Percentiles rank a stretch among this genome's conserved stretches.
Conservation (phyloP, 2,797 vertebrate species). For the Lindbergichthys nudifrons region DNA sequence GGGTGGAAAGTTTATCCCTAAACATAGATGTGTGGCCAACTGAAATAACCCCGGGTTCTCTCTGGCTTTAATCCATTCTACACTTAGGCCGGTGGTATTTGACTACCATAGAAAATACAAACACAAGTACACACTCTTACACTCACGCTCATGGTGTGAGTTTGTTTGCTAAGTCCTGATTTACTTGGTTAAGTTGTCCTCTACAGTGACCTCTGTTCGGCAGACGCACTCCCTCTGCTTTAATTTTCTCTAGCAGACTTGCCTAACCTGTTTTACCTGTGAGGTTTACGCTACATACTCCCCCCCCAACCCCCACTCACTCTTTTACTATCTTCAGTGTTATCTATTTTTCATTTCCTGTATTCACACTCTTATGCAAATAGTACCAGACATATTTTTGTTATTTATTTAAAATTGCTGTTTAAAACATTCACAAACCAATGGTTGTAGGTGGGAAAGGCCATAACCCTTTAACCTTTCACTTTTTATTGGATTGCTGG, state of each 20-base stretch:
- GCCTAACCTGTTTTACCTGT: slow-evolving; percentile 76
- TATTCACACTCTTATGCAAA: slow-evolving; percentile 24
- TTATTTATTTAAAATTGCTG: neutral
- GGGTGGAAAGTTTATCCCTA: slow-evolving; percentile 79
- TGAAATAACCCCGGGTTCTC: slow-evolving; percentile 64
- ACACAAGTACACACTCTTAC: slow-evolving; percentile 22
- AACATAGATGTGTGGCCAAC: slow-evolving; percentile 73
- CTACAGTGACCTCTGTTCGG: slow-evolving; percentile 74
- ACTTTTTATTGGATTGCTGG: slow-evolving; percentile 51
- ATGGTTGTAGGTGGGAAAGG: slow-evolving; percentile 34
- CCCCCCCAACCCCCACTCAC: slow-evolving; percentile 43
- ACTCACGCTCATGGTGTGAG: slow-evolving; percentile 28
- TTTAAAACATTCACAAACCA: slow-evolving; percentile 19
- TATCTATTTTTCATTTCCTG: slow-evolving; percentile 23
- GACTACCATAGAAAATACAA: slow-evolving; percentile 61
- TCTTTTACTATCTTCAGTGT: slow-evolving; percentile 32
- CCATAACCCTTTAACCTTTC: slow-evolving; percentile 45
- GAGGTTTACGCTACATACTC: slow-evolving; percentile 33
- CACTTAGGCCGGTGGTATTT: slow-evolving; percentile 62
- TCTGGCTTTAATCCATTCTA: slow-evolving; percentile 59
- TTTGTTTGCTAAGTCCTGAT: slow-evolving; percentile 69
- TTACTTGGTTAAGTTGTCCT: slow-evolving; percentile 70
- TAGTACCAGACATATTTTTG: neutral
- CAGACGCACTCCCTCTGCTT: slow-evolving; percentile 53
- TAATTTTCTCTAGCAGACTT: slow-evolving; percentile 62